A percentile compares a stretch with the other conserved stretches of the same genome.
These are phyloP conservation scores for Eulemur coronatus DNA, from an alignment of 2,797 vertebrate species.

Conservation along the genomic window DNA sequence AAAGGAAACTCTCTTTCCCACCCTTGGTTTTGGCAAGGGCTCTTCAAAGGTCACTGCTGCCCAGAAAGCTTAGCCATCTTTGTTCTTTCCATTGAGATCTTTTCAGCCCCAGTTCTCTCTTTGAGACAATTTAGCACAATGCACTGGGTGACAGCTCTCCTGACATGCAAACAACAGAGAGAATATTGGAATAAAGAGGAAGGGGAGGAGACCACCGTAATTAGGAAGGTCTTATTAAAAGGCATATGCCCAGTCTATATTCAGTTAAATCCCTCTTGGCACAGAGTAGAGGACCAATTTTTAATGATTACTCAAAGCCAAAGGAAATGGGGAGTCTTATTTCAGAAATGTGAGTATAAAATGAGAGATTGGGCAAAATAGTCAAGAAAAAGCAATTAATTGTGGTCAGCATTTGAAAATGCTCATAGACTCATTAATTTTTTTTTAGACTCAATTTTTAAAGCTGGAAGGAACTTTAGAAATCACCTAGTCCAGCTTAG, in stretches of 20 bases:
- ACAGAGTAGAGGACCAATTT: not conserved
- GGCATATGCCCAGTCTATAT: not conserved
- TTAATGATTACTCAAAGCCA: constrained; percentile 33
- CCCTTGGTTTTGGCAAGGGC: constrained; percentile 21
- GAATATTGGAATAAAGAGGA: not conserved
- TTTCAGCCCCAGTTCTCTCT: constrained; percentile 42
- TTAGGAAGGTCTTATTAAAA: constrained; percentile 16
- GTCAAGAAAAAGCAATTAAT: not conserved
- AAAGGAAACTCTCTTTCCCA: constrained; percentile 56
- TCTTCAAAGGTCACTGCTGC: constrained; percentile 48
- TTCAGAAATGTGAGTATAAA: constrained; percentile 37
- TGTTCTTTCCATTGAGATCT: constrained; percentile 48
- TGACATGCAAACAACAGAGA: constrained; percentile 36
- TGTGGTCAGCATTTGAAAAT: constrained; percentile 43
- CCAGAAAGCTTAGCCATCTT: constrained; percentile 36
- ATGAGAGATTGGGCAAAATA: not conserved
- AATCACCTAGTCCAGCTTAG: not conserved
- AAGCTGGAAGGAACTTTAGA: not conserved
- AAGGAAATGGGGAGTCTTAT: constrained; percentile 7
- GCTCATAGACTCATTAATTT: not conserved
- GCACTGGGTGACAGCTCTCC: constrained; percentile 13
- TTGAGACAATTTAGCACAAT: constrained; percentile 52
- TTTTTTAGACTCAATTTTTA: not conserved
- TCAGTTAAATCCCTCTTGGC: not conserved
- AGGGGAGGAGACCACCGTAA: not conserved